These are phyloP conservation scores for Calameuta pallipes DNA, from an alignment of 2,888 invertebrate species.

Conservation along the genomic window DNA sequence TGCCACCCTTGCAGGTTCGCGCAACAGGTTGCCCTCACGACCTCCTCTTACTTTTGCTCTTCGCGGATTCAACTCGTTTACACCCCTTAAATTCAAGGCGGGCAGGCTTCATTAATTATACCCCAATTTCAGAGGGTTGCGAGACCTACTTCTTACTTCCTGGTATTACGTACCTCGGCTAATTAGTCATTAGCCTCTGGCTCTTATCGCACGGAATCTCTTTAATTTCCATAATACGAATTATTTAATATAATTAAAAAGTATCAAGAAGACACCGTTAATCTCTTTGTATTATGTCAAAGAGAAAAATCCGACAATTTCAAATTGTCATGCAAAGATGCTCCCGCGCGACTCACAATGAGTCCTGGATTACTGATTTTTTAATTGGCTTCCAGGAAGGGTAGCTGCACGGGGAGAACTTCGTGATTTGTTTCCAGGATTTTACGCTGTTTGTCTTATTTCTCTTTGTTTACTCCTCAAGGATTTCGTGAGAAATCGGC, in stretches of 20 bases:
- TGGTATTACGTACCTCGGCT: neutral
- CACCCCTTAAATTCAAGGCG: slow-evolving; percentile 49
- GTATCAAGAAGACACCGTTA: neutral
- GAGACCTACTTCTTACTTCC: neutral
- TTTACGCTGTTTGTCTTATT: neutral
- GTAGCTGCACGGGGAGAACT: neutral
- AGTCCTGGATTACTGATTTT: neutral
- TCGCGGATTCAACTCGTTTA: slow-evolving; percentile 55
- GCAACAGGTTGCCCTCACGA: slow-evolving; percentile 17
- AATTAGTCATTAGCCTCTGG: neutral
- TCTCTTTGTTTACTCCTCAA: neutral
- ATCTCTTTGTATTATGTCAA: neutral
- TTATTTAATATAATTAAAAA: neutral
- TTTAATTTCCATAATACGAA: neutral
- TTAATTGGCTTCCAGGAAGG: neutral
- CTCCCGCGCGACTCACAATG: neutral
- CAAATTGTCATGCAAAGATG: neutral
- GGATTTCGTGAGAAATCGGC: neutral
- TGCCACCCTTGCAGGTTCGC: slow-evolving; percentile 1
- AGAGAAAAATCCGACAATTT: neutral
- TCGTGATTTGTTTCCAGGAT: neutral
- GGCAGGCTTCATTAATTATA: slow-evolving; percentile 58
- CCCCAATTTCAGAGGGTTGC: slow-evolving; percentile 30
- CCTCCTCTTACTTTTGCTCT: slow-evolving; percentile 36
- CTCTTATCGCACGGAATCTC: neutral